phyloP scores from a whole-genome alignment of 2,888 invertebrate genomes.

The Luperina nickerlii region DNA sequence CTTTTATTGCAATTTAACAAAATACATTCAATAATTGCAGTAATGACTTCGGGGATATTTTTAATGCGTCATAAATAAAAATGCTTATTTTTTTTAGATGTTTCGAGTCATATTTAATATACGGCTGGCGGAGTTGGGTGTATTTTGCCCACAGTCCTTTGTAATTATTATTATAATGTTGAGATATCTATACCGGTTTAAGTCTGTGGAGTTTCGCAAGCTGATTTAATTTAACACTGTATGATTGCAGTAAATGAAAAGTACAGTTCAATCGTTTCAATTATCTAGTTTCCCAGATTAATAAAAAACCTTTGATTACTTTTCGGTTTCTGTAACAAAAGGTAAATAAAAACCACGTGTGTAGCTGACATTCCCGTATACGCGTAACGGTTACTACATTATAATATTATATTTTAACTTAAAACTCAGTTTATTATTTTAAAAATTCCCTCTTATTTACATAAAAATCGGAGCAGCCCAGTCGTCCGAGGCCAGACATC shows the following conservation, averaged over 20 bases:
- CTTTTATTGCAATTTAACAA: no score
- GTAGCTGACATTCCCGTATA: slow-evolving; percentile 59
- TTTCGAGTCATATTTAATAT: no score
- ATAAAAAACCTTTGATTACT: not conserved
- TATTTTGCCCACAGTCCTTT: no score
- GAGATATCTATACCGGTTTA: no score
- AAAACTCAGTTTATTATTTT: slow-evolving; percentile 52
- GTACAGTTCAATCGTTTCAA: not conserved
- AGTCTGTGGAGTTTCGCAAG: not conserved
- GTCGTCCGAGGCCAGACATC: slow-evolving; percentile 80
- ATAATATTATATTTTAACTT: slow-evolving; percentile 61
- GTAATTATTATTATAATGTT: no score
- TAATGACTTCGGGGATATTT: no score
- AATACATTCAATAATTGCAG: no score
- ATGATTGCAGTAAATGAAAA: not conserved
- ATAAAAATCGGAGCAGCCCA: slow-evolving; percentile 72
- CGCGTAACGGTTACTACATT: slow-evolving; percentile 60
- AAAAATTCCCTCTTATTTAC: slow-evolving; percentile 78
- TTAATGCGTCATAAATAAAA: no score
- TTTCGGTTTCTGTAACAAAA: not conserved
- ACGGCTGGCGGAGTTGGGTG: no score
- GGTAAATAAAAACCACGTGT: slow-evolving; percentile 28
- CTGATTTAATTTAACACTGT: no score
- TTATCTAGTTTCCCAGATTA: not conserved
- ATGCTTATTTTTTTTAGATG: no score